These are phyloP conservation scores for Macroglossus sobrinus DNA, from an alignment of 2,113 vertebrate genomes.

Conservation along the genomic window DNA sequence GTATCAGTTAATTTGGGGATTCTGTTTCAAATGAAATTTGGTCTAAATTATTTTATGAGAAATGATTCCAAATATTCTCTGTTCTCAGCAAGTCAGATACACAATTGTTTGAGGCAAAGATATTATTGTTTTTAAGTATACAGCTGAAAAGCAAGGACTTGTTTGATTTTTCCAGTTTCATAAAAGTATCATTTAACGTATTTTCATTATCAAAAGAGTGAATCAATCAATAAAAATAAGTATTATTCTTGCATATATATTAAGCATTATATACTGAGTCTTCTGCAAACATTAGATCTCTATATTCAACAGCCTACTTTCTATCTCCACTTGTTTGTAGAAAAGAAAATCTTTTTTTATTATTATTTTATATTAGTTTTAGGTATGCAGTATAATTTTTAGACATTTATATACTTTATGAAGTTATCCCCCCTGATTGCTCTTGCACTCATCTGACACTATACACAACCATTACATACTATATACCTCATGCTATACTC, in stretches of 20 bases:
- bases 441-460: too few species aligned
- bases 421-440: too few species aligned
- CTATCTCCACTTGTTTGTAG: neutral
- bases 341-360: too few species aligned
- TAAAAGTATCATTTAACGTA: neutral
- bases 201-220: neutral
- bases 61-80: neutral
- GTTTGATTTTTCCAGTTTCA: neutral
- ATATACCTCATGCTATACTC: too few species aligned
- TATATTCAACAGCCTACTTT: neutral
- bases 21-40: slow-evolving; percentile 20
- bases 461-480: too few species aligned
- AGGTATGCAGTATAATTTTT: too few species aligned
- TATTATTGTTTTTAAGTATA: neutral
- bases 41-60: neutral
- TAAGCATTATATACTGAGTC: neutral
- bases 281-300: neutral
- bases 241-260: slow-evolving; percentile 1
- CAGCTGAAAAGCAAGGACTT: neutral
- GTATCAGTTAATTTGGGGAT: slow-evolving; percentile 25
- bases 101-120: neutral
- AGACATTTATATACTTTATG: too few species aligned
- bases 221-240: neutral
- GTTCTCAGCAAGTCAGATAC: neutral
- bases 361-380: too few species aligned